Evolutionary conservation across 2,113 vertebrate species (phyloP), one percentile per base, ranked within the genome.

Genomic region (Plecotus auritus): DNA sequence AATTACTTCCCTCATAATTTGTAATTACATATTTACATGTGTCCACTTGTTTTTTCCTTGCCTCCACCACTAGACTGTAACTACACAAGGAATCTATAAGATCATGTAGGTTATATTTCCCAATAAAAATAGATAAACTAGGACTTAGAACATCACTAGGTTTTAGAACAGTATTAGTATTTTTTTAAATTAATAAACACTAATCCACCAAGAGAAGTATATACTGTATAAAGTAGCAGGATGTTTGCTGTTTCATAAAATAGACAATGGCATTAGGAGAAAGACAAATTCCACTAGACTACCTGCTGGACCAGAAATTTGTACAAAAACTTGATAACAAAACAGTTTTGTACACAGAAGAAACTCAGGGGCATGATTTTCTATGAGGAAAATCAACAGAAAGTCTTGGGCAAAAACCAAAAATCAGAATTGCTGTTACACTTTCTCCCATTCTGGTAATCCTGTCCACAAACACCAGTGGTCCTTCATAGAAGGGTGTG

Each of bases 1-100:
- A 85, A 74, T 85, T 73, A 74, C 42, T 94, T 81, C 32, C 30
- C n/a, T 76, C 42, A 83, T 85, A 84, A 84, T 59, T 90, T 93
- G 23, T 64, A 82, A 72, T 73, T 85, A 88, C 11, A 49, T 76
- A 61, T 90, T 76, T 70, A 54, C 0, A 51, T 0, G 13, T 70
- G 70, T 76, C 54, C 35, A 89, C 56, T 81, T 94, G 37, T 47
- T 51, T 96, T 74, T 86, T 70, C n/a, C 42, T 87, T 81, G 26
- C 67, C 82, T 86, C 59, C 13, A 72, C n/a, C 61, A 28, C 42
- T 88, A 90, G 49, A n/a, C 49, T 77, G 1, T 37, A 86, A 90
- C 42, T 37, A 88, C 28, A 82, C 26, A 83, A 66, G 59, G 23
- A 51, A 66, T 80, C 45, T 66, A 26, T 20, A 85, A 73, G 37